These are phyloP conservation scores for Dolichoris vasculosae DNA, from an alignment of 1,140 invertebrate genomes.

Conservation along the genomic window DNA sequence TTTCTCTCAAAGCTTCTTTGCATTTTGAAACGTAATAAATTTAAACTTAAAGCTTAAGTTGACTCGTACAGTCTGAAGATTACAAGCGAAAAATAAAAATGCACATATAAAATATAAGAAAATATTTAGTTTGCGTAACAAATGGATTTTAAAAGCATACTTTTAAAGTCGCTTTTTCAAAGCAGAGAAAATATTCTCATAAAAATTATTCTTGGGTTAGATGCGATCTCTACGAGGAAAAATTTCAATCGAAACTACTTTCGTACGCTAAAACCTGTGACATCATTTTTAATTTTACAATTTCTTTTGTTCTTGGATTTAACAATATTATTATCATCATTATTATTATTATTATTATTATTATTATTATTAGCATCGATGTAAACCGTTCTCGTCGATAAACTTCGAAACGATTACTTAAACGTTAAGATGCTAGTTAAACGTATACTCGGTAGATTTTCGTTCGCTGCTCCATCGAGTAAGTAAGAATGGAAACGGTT, in stretches of 20 bases:
- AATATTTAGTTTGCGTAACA: neutral
- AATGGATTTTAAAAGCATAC: neutral
- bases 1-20: neutral
- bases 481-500: neutral
- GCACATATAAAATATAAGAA: neutral
- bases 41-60: neutral
- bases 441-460: neutral
- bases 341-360: no score
- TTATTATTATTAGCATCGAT: no score
- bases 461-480: neutral
- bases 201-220: neutral
- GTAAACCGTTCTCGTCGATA: neutral
- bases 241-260: neutral
- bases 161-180: neutral
- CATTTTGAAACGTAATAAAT: neutral
- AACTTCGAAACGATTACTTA: neutral
- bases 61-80: no score
- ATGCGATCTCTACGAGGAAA: neutral
- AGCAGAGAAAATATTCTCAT: neutral
- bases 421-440: neutral
- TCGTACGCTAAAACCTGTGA: neutral
- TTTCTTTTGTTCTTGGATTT: neutral
- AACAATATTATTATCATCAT: neutral
- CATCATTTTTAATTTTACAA: neutral
- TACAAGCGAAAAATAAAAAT: neutral